phyloP scores from a whole-genome alignment of 37 sponge, comb jelly and placozoan species.

The Ianthella basta region DNA sequence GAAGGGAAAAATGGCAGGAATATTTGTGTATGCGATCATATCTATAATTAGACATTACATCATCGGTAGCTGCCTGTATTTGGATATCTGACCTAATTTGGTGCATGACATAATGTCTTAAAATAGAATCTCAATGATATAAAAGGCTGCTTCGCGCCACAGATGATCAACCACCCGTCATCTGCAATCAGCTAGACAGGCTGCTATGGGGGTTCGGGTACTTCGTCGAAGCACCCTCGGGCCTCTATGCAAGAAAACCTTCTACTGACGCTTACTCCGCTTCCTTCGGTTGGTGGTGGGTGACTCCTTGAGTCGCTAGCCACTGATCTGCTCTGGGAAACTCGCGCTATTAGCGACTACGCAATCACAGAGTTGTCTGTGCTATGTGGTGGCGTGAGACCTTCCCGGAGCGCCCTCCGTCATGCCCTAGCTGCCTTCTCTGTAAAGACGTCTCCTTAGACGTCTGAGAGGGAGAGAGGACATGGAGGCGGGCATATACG shows the following conservation, averaged over 20 bases:
- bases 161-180: background rate
- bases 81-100: too few species aligned
- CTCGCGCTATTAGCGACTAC: constrained; percentile 73
- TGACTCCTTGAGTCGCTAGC: constrained; percentile 1
- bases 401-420: constrained; percentile 61
- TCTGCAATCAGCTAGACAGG: background rate
- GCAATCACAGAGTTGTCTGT: constrained; percentile 59
- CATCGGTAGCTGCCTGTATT: too few species aligned
- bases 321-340: constrained; percentile 45
- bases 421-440: background rate
- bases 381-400: constrained; percentile 74
- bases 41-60: constrained; percentile 10
- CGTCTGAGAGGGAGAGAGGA: background rate
- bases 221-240: constrained; percentile 33
- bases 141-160: too few species aligned
- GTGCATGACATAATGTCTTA: background rate
- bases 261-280: constrained; percentile 73
- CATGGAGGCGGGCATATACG: background rate
- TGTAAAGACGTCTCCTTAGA: background rate
- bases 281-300: constrained; percentile 47
- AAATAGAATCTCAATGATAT: background rate
- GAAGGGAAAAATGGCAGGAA: too few species aligned
- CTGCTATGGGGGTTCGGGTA: constrained; percentile 34
- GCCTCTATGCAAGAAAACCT: constrained; percentile 26
- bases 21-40: too few species aligned